Percentiles rank a stretch among this genome's conserved stretches.
phyloP scores from a whole-genome alignment of 2,113 vertebrate species.

The Lipophrys pholis region DNA sequence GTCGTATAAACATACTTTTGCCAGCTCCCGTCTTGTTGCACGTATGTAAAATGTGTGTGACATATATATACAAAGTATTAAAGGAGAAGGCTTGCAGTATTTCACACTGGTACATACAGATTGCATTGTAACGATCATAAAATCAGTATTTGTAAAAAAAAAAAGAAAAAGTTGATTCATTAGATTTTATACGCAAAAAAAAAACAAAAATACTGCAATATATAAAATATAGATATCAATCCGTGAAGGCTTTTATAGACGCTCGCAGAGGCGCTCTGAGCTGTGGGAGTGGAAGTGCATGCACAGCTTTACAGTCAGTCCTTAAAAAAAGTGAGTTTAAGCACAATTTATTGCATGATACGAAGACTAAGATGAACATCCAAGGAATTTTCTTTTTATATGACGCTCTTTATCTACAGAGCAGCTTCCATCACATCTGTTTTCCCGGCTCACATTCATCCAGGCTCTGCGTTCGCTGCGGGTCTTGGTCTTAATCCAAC shows the following conservation, averaged over 20 bases:
- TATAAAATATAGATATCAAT: slow-evolving; percentile 43
- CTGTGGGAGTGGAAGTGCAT: slow-evolving; percentile 73
- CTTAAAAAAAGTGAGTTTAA: slow-evolving; percentile 54
- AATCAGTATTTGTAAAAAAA: slow-evolving; percentile 47
- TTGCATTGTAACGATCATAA: slow-evolving; percentile 40
- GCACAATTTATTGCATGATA: slow-evolving; percentile 64
- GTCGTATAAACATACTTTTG: slow-evolving; percentile 35
- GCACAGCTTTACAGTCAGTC: slow-evolving; percentile 70
- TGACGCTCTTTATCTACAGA: slow-evolving; percentile 57
- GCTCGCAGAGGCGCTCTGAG: slow-evolving; percentile 45
- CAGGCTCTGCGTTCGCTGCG: slow-evolving; percentile 51
- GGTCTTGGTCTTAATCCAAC: slow-evolving; percentile 67
- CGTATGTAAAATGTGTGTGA: slow-evolving; percentile 34
- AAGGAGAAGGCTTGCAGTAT: slow-evolving; percentile 25
- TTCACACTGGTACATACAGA: slow-evolving; percentile 20
- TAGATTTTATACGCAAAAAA: slow-evolving; percentile 20
- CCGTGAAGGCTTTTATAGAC: slow-evolving; percentile 33
- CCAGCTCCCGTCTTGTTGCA: slow-evolving; percentile 20
- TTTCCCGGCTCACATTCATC: slow-evolving; percentile 56
- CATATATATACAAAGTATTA: slow-evolving; percentile 46
- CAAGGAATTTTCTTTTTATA: slow-evolving; percentile 46
- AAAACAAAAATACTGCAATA: slow-evolving; percentile 7
- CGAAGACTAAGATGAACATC: slow-evolving; percentile 55
- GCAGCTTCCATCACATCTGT: slow-evolving; percentile 67
- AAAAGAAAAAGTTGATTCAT: slow-evolving; percentile 31